Conservation (phyloP, 2,797 vertebrate genomes). For the Catostomus latipinnis region DNA sequence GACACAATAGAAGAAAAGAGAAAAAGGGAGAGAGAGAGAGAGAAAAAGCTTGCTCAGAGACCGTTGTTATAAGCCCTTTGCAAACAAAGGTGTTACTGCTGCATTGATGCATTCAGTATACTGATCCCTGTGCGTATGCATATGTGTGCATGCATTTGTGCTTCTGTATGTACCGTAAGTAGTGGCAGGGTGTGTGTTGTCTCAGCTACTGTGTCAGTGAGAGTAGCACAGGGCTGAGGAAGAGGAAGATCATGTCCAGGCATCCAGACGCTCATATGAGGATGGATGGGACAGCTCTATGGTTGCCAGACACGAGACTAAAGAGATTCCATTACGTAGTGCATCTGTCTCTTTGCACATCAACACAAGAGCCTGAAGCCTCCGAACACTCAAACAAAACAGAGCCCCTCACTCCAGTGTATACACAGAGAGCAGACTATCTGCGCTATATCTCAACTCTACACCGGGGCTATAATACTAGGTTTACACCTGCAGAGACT, state of each 20-base stretch:
- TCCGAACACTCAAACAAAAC: constrained; percentile 57
- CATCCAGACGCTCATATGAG: constrained; percentile 59
- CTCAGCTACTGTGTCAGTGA: constrained; percentile 45
- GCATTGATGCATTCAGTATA: neutral
- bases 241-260: constrained; percentile 60
- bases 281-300: constrained; percentile 75
- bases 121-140: neutral
- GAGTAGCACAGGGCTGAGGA: constrained; percentile 32
- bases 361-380: constrained; percentile 63
- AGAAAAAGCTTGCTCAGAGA: neutral
- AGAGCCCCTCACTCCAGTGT: constrained; percentile 60
- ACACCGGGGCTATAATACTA: constrained; percentile 5
- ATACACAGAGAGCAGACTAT: constrained; percentile 51
- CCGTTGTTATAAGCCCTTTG: constrained; percentile 65
- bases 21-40: neutral
- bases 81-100: neutral
- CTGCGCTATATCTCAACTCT: constrained; percentile 25
- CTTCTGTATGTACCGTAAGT: constrained; percentile 24
- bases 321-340: constrained; percentile 83
- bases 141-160: constrained; percentile 5
- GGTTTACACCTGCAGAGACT: constrained; percentile 25
- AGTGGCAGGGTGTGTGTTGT: constrained; percentile 28
- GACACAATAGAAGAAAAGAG: neutral
- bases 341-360: constrained; percentile 68
- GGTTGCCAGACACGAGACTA: constrained; percentile 77